A percentile compares a stretch with the other conserved stretches of the same genome.
Conservation (phyloP, 1,140 invertebrate species). For the Eciton burchellii region DNA sequence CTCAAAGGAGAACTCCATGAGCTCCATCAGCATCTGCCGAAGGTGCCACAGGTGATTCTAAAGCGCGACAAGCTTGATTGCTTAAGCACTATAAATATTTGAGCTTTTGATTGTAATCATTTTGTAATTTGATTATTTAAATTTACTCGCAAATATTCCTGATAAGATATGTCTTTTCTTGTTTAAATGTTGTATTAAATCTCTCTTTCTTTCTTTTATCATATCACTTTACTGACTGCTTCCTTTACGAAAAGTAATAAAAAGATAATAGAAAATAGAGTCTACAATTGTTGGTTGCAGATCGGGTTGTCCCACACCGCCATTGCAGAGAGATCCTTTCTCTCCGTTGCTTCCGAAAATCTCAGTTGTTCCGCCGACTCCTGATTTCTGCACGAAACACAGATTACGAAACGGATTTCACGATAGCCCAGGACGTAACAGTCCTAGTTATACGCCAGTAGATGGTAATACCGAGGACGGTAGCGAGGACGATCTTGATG, state of each 20-base stretch:
- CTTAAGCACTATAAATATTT: neutral
- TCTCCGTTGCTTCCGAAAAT: slow-evolving; percentile 88
- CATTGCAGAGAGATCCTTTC: slow-evolving; percentile 83
- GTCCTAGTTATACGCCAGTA: slow-evolving; percentile 80
- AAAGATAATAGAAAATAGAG: neutral
- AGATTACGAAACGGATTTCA: slow-evolving; percentile 77
- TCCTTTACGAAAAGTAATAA: neutral
- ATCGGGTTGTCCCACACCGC: slow-evolving; percentile 83
- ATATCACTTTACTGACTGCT: too few species aligned
- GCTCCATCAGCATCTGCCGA: slow-evolving; percentile 87
- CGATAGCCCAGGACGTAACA: slow-evolving; percentile 81
- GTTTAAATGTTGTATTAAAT: too few species aligned
- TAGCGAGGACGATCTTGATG: slow-evolving; percentile 83
- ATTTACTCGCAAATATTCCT: too few species aligned
- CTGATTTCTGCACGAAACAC: slow-evolving; percentile 86
- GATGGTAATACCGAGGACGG: slow-evolving; percentile 84
- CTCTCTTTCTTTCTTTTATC: too few species aligned
- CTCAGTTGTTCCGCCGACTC: slow-evolving; percentile 91
- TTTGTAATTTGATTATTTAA: too few species aligned
- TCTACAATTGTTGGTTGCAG: slow-evolving; percentile 61
- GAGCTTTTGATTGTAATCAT: slow-evolving; percentile 2
- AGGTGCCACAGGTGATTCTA: slow-evolving; percentile 86
- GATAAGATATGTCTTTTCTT: too few species aligned
- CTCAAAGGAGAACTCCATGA: slow-evolving; percentile 82
- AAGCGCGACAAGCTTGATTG: neutral